Base-by-base conservation (phyloP, 2,888 invertebrate species). In the Nomada ruficornis region DNA sequence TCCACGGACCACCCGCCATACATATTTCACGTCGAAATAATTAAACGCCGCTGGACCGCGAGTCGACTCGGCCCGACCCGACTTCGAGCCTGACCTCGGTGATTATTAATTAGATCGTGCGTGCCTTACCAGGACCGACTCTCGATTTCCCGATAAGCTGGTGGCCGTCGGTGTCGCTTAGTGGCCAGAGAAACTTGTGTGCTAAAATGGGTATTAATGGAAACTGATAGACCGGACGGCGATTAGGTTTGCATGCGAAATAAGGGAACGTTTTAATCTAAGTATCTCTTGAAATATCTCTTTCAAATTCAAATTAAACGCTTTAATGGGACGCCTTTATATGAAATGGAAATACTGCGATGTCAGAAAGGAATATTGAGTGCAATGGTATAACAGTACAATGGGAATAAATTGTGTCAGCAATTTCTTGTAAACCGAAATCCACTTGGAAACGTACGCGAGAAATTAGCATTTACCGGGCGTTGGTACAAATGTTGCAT, bases 21-120 rank as follows among this genome's bases (percentile, higher is more conserved):
- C 91, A 91, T 91, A 91, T 91, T 91, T 91, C 89, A 91, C 89
- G 85, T 87, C 81, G 89, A 90, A 90, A 91, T 91, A 91, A 91
- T 91, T 91, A 91, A 91, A 91, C 90, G 89, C 87, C 89, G 89
- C 88, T 89, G 88, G 88, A 88, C 86, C 88, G 79, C 88, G 88
- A 88, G 83, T 86, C 86, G 84, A 76, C 82, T 84, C 82, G 79
- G 75, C 73, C 79, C 83, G 75, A 83, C 80, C 77, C 80, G 81
- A 77, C 75, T 77, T 81, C 80, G 75, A 70, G 64, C 69, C 78
- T 50, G 57, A 71, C 65, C 64, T 76, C 57, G 44, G 52, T 85
- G 85, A 88, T 88, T 88, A 88, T 88, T 88, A 88, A 88, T 88
- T 84, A 84, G 87, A 82, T 83, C 85, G 83, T 72, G 74, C 79